phyloP scores from a whole-genome alignment of 2,113 vertebrate genomes.

The Centropus unirufus region DNA sequence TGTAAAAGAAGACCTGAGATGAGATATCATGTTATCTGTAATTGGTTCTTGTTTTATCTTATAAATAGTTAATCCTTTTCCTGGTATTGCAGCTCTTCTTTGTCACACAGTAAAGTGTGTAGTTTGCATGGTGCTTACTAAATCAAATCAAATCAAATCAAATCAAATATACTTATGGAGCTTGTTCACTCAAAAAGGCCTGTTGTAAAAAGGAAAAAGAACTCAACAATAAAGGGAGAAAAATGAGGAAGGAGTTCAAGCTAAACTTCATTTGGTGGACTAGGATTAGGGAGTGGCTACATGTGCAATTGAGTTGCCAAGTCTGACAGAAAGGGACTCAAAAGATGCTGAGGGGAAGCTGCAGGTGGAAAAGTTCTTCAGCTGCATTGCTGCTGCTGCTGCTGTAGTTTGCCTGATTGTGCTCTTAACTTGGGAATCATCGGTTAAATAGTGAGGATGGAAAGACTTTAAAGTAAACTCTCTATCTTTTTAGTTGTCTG shows the following conservation, averaged over 20 bases:
- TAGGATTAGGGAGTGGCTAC: neutral
- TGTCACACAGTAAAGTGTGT: neutral
- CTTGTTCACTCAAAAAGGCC: neutral
- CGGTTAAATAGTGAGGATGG: neutral
- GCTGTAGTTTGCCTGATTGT: neutral
- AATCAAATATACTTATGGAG: neutral
- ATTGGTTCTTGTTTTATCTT: neutral
- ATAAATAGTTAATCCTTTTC: neutral
- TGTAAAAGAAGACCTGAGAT: neutral
- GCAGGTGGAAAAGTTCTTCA: neutral
- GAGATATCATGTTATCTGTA: neutral
- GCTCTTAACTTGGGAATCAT: neutral
- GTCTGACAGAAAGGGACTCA: neutral
- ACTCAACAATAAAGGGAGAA: neutral
- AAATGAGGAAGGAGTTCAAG: neutral
- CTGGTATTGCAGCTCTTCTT: neutral
- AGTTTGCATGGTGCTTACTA: neutral
- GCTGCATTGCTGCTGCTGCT: rapidly evolving
- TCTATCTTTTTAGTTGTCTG: neutral
- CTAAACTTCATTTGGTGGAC: neutral
- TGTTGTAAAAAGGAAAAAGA: neutral
- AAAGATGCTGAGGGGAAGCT: neutral
- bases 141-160: neutral
- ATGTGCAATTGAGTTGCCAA: neutral
- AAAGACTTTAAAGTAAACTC: neutral